A percentile compares a stretch with the other conserved stretches of the same genome.
Conservation (phyloP, 2,113 vertebrate genomes). For the Diadophis punctatus region DNA sequence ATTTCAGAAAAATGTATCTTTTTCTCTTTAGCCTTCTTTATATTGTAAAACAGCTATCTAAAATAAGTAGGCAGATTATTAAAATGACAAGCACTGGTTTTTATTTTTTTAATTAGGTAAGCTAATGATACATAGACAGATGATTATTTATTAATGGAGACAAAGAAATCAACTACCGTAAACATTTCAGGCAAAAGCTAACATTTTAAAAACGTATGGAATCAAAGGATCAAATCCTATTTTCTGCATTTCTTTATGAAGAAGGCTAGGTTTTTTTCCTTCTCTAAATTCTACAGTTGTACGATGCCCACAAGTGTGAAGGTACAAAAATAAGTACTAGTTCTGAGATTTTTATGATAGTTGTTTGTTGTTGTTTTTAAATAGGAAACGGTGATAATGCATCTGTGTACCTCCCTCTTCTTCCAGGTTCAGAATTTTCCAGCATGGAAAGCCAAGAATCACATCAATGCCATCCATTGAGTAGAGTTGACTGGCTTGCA, state of each 20-base stretch:
- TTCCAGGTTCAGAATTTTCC: not conserved
- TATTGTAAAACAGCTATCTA: conserved; percentile 38
- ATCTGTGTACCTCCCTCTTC: not conserved
- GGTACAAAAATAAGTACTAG: conserved; percentile 46
- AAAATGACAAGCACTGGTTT: conserved; percentile 44
- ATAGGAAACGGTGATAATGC: not conserved
- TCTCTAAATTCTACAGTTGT: conserved; percentile 1
- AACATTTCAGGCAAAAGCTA: conserved; percentile 70
- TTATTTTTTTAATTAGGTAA: conserved; percentile 36
- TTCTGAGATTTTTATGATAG: not conserved
- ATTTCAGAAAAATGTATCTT: not conserved
- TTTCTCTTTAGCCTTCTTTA: not conserved
- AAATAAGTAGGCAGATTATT: conserved; percentile 44
- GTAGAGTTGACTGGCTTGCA: not conserved
- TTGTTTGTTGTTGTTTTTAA: not conserved
- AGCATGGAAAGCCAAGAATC: not conserved
- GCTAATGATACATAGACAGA: conserved; percentile 11
- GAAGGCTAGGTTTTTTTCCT: conserved; percentile 25
- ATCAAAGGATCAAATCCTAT: conserved; percentile 58
- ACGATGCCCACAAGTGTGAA: conserved; percentile 38
- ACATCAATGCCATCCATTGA: not conserved
- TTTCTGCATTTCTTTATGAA: conserved; percentile 40
- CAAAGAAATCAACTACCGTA: conserved; percentile 58
- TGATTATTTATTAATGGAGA: conserved; percentile 66
- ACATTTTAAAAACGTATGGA: conserved; percentile 69